Conservation (phyloP, 2,888 invertebrate species). For the Campopleginae sp. region DNA sequence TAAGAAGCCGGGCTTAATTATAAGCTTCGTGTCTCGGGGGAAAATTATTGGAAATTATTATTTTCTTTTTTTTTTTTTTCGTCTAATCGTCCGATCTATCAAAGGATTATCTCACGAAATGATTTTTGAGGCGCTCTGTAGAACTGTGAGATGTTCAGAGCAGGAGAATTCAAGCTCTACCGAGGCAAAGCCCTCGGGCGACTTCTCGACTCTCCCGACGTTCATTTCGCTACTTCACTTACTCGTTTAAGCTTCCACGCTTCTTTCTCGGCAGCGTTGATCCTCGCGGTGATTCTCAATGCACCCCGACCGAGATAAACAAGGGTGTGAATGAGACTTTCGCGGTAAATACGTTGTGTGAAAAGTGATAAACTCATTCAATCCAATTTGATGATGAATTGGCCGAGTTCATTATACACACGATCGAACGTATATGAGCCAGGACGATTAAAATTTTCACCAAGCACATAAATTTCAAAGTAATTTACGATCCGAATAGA, state of each 20-base stretch:
- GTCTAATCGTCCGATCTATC: background rate
- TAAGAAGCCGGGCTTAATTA: background rate
- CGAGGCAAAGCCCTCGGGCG: constrained; percentile 66
- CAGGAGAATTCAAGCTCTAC: constrained; percentile 71
- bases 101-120: background rate
- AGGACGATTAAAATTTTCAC: background rate
- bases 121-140: constrained; percentile 7
- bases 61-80: background rate
- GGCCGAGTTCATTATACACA: background rate
- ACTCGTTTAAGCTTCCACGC: constrained; percentile 45
- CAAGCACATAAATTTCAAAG: background rate
- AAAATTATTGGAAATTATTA: background rate
- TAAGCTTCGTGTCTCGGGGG: background rate
- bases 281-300: constrained; percentile 31
- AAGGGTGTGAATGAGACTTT: constrained; percentile 33
- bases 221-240: constrained; percentile 56
- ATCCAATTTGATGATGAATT: background rate
- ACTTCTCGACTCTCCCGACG: constrained; percentile 15
- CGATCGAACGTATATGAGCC: background rate
- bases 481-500: constrained; percentile 5
- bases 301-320: constrained; percentile 25
- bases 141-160: constrained; percentile 21
- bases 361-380: background rate
- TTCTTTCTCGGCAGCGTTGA: constrained; percentile 20
- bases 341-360: background rate